Base-by-base conservation (phyloP, 2,888 invertebrate genomes). In the Iselma pallidipennis region DNA sequence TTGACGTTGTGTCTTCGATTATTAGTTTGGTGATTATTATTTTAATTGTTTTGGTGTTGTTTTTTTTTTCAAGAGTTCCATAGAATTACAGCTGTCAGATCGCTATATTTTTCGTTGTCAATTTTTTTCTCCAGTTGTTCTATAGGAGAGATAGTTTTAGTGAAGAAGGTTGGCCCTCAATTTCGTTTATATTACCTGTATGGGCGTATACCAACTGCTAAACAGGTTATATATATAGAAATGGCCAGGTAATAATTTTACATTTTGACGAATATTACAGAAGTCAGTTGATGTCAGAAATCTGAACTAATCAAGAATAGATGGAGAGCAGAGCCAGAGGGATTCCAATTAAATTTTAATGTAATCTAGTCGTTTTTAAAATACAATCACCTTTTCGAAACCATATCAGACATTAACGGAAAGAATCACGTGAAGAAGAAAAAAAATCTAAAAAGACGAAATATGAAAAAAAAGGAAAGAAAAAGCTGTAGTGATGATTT, bases 191-290 rank as follows among this genome's bases (percentile, higher is more conserved):
- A 42, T 42, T 42, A 42, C 42, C 42, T 42, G 42, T 21, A 42
- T 42, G 42, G 42, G 42, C 42, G 42, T 42, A 21, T 9, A 50
- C 50, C 50, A 50, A 28, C 50, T 28, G 25, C 26, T 50, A 16
- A 50, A 50, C 50, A 50, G 28, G 28, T 50, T 26, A 29, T 50
- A 4, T 25, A 50, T 29, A n/a, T 26, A 10, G 50, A 14, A 25
- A 26, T 26, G 25, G 50, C 16, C 14, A 29, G 25, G 50, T 50
- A 29, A 28, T 50, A 28, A 29, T 29, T 50, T 45, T 50, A 5
- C 16, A 42, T 21, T 42, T 42, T 42, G 42, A 42, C 42, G 42
- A 21, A 42, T 42, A 42, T 42, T 16, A 42, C 42, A 42, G 42
- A 21, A 42, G 42, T 42, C 21, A 2, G 42, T 42, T 10, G 42